Percentiles rank a stretch among this genome's conserved stretches.
Conservation (phyloP, 37 sponge, comb jelly and placozoan species). For the Haliclona indistincta region DNA sequence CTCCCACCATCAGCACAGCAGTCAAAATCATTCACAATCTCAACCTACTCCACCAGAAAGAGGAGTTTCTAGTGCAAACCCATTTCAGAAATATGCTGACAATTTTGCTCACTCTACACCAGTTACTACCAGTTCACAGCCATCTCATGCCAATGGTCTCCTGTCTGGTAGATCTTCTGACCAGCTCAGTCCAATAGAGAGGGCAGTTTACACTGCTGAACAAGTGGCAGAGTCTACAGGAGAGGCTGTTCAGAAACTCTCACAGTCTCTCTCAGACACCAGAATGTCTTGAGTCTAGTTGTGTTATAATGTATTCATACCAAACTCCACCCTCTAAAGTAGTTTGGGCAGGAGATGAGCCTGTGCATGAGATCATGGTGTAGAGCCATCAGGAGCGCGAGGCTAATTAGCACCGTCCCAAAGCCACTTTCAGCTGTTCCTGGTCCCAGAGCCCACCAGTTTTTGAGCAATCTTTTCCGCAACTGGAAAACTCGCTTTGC, state of each 20-base stretch:
- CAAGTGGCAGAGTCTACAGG: slow-evolving; percentile 61
- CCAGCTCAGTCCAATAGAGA: slow-evolving; percentile 12
- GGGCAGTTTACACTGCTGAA: slow-evolving; percentile 34
- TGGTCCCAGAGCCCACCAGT: too few species aligned
- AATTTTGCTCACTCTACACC: neutral
- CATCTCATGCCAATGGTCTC: neutral
- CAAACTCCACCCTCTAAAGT: too few species aligned
- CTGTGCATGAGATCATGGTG: too few species aligned
- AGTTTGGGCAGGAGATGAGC: too few species aligned
- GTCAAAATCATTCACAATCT: neutral
- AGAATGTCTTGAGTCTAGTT: too few species aligned
- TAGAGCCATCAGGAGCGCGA: too few species aligned
- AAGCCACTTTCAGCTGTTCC: too few species aligned
- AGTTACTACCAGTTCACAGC: neutral
- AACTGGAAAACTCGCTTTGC: too few species aligned
- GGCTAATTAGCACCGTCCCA: too few species aligned
- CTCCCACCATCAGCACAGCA: neutral
- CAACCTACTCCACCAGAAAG: neutral
- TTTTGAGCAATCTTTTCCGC: too few species aligned
- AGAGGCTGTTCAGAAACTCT: slow-evolving; percentile 47
- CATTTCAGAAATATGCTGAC: neutral
- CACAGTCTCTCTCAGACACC: slow-evolving; percentile 17
- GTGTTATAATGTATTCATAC: too few species aligned
- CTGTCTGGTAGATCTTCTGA: neutral
- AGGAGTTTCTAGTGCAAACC: neutral